Evolutionary conservation across 2,113 vertebrate genomes (phyloP), one percentile per base, ranked within the genome.

Genomic region (Brienomyrus longianalis): DNA sequence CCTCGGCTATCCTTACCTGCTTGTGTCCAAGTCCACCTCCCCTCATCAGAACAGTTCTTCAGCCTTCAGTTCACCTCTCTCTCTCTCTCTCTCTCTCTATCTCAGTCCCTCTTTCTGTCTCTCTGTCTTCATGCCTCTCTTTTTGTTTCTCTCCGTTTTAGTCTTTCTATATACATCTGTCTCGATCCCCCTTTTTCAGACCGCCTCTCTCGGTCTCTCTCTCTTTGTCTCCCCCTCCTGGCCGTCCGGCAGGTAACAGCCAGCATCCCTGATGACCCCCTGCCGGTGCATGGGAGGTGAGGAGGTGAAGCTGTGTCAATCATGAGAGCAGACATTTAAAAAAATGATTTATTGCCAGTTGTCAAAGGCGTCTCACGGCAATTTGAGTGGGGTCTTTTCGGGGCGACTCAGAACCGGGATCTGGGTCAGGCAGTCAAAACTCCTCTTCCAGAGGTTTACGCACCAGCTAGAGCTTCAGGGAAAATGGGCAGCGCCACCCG

Each of bases 201-300:
- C 54, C 23, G 19, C 2, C 23, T n/a, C 23, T 21, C 54, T 21
- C 54, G 23, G 3, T 56, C 54, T 59, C 5, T 19, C 70, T 77
- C 35, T 77, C 70, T 80, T 17, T 80, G 74, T 80, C 74, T 43
- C 74, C 74, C 31, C 35, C 94, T 96, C 92, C 92, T 93, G 92
- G 94, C 93, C 93, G 91, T 93, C 91, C 92, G 92, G 43, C 90
- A 93, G 89, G 91, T 91, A 92, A 91, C 91, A 93, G 92, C 74
- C 90, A 56, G 43, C 27, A 92, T 91, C 94, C 94, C 94, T 95
- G 94, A 94, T 89, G 92, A 89, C 91, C 91, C 91, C 88, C 90
- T 85, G 15, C 48, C 88, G 70, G 90, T 89, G 66, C 91, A 88
- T 83, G 92, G 52, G 66, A 19, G 43, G 88, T 85, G 88, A 31